phyloP scores from a whole-genome alignment of 2,888 invertebrate genomes.

The Caenorhabditis sp. region DNA sequence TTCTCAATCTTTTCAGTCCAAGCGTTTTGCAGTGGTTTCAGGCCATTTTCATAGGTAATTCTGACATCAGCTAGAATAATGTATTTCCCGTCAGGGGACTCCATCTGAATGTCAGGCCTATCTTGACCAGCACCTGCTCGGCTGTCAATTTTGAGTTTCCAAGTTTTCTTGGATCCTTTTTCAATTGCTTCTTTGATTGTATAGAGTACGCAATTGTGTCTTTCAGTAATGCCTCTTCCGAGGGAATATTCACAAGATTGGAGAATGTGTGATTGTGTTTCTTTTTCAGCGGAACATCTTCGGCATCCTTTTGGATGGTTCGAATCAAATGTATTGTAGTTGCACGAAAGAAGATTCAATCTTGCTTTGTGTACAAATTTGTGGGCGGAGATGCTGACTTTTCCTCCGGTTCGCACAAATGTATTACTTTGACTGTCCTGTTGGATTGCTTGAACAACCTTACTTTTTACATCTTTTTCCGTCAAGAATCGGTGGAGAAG shows the following conservation, averaged over 20 bases:
- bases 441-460: background rate
- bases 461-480: constrained; percentile 1
- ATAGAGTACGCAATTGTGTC: constrained; percentile 6
- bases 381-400: background rate
- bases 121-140: background rate
- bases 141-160: background rate
- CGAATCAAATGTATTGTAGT: background rate
- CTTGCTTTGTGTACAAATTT: constrained; percentile 11
- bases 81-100: background rate
- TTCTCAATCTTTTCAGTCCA: constrained; percentile 4
- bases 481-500: constrained; percentile 3
- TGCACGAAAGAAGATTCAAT: constrained; percentile 4
- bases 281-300: background rate
- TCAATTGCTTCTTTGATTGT: background rate
- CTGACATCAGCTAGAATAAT: constrained; percentile 9
- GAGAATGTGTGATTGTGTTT: constrained; percentile 9
- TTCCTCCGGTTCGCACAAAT: background rate
- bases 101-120: constrained; percentile 2
- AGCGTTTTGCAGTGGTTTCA: background rate
- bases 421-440: background rate
- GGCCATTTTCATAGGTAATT: constrained; percentile 11
- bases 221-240: background rate
- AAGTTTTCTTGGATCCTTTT: background rate
- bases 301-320: background rate
- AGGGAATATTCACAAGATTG: background rate